Evolutionary conservation across 2,797 vertebrate genomes (phyloP).

Genomic region (Chaunax sp.): DNA sequence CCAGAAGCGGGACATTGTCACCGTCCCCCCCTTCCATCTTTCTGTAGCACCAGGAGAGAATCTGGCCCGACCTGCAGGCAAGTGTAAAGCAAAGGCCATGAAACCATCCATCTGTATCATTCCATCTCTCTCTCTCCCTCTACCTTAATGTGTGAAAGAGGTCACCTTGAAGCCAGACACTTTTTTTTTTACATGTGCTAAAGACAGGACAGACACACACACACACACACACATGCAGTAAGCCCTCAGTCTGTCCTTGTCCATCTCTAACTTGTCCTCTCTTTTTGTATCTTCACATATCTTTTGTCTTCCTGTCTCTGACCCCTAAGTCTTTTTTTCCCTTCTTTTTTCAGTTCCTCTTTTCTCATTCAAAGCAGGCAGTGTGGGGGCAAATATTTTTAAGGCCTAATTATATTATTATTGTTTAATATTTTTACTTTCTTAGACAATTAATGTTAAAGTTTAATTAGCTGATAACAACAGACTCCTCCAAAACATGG

Average conservation of each 20-base stretch:
- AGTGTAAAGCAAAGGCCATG: constrained; percentile 47
- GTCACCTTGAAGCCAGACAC: constrained; percentile 70
- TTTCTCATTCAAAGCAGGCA: too few relatives aligned
- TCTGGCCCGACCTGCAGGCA: constrained; percentile 42
- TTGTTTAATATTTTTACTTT: too few relatives aligned
- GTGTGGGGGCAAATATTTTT: too few relatives aligned
- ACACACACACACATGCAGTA: constrained; percentile 11
- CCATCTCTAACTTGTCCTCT: constrained; percentile 37
- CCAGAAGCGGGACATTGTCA: too few relatives aligned
- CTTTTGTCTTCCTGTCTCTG: constrained; percentile 5
- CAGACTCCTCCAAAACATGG: too few relatives aligned
- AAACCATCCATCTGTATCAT: constrained; percentile 64
- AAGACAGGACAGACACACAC: constrained; percentile 12
- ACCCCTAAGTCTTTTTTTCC: too few relatives aligned
- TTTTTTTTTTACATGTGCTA: constrained; percentile 53
- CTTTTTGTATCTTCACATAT: constrained; percentile 33
- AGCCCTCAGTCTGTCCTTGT: constrained; percentile 48
- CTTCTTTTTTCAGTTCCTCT: too few relatives aligned
- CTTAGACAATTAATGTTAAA: too few relatives aligned
- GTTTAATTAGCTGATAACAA: too few relatives aligned
- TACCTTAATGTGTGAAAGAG: constrained; percentile 51
- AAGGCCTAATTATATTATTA: too few relatives aligned
- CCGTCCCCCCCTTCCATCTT: constrained; percentile 20
- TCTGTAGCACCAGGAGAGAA: constrained; percentile 16
- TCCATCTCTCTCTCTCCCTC: background rate